phyloP scores from a whole-genome alignment of 2,888 invertebrate genomes.

The Sarcophaga carnaria region DNA sequence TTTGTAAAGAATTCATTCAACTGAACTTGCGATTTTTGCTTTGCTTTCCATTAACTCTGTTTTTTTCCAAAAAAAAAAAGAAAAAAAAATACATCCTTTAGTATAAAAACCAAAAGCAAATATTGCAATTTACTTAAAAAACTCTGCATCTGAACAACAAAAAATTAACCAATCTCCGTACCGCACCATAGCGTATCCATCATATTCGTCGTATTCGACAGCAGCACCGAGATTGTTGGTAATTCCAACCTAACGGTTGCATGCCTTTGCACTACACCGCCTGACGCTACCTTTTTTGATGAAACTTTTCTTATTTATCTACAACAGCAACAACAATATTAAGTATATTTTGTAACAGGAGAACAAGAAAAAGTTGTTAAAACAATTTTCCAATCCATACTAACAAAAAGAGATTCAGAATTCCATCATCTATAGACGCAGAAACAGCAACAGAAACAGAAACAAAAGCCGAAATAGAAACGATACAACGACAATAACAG shows the following conservation, averaged over 20 bases:
- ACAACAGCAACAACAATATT: slow-evolving; percentile 41
- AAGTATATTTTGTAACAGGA: slow-evolving; percentile 6
- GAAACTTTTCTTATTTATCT: slow-evolving; percentile 30
- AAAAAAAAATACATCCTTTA: not conserved
- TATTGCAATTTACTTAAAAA: slow-evolving; percentile 65
- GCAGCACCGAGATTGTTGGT: not conserved
- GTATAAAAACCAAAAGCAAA: slow-evolving; percentile 54
- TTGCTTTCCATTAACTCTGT: slow-evolving; percentile 7
- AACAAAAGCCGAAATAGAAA: no score
- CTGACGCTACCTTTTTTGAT: slow-evolving; percentile 40
- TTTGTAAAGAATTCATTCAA: slow-evolving; percentile 26
- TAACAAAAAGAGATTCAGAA: not conserved
- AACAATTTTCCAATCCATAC: slow-evolving; percentile 48
- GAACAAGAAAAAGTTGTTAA: slow-evolving; percentile 48
- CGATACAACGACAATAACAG: no score
- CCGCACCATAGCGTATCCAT: not conserved
- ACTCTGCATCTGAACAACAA: slow-evolving; percentile 40
- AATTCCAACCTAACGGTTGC: not conserved
- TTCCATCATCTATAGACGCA: not conserved
- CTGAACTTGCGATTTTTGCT: slow-evolving; percentile 52
- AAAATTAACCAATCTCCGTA: not conserved
- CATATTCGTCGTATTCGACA: not conserved
- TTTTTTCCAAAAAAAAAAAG: slow-evolving; percentile 10
- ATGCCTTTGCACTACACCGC: slow-evolving; percentile 4
- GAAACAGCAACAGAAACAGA: not conserved